A percentile compares a stretch with the other conserved stretches of the same genome.
Evolutionary conservation across 2,888 invertebrate species (phyloP).

Genomic region (Marasmarcha lunaedactyla): DNA sequence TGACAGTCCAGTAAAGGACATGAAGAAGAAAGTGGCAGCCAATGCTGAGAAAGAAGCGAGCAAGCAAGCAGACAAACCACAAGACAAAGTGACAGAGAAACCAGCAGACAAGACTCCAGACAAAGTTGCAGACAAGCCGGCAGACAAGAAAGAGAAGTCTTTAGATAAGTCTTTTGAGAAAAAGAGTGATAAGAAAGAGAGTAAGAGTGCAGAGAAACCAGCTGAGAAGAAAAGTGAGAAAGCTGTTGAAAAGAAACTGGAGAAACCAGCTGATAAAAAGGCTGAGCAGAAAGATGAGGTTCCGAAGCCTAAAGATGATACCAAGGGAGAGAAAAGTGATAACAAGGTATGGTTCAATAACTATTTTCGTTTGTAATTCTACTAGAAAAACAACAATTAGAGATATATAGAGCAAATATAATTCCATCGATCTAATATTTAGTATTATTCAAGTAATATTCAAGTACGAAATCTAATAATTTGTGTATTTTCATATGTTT

Average conservation of each 20-base stretch:
- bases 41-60: slow-evolving; percentile 54
- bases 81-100: slow-evolving; percentile 25
- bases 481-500: too few relatives aligned
- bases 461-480: too few relatives aligned
- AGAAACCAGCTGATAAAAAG: slow-evolving; percentile 13
- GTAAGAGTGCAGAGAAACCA: slow-evolving; percentile 14
- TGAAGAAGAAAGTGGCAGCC: slow-evolving; percentile 59
- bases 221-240: slow-evolving; percentile 15
- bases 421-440: too few relatives aligned
- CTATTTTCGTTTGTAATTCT: too few relatives aligned
- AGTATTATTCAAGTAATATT: too few relatives aligned
- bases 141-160: slow-evolving; percentile 19
- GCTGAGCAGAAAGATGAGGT: slow-evolving; percentile 17
- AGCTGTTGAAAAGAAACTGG: slow-evolving; percentile 17
- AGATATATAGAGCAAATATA: too few relatives aligned
- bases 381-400: too few relatives aligned
- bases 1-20: slow-evolving; percentile 51
- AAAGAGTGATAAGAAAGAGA: slow-evolving; percentile 15
- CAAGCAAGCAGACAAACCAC: slow-evolving; percentile 36
- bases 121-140: slow-evolving; percentile 23
- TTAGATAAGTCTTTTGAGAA: slow-evolving; percentile 21
- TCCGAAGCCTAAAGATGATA: slow-evolving; percentile 25
- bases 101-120: slow-evolving; percentile 22
- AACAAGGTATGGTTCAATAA: slow-evolving; percentile 34
- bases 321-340: slow-evolving; percentile 31